Conservation (phyloP, 1,140 invertebrate species). For the Neomicropteryx cornuta region DNA sequence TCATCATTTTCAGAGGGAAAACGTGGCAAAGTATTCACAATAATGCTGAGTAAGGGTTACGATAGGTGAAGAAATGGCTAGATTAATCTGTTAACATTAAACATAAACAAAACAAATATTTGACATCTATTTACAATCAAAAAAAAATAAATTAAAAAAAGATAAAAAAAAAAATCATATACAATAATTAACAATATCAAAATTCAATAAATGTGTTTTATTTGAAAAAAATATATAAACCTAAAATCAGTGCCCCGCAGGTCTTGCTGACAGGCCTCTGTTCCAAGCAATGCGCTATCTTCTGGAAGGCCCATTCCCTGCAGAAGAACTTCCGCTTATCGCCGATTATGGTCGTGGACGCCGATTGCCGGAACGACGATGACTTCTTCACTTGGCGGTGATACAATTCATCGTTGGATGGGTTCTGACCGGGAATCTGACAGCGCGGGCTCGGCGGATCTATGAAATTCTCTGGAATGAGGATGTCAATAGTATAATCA, state of each 20-base stretch:
- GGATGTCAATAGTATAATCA: not conserved
- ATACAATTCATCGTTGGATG: conserved; percentile 21
- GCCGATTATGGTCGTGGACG: conserved; percentile 22
- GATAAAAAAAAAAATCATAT: not conserved
- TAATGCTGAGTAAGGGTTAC: no score
- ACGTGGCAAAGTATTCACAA: no score
- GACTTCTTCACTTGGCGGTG: conserved; percentile 31
- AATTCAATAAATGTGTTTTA: no score
- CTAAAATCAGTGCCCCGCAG: conserved; percentile 74
- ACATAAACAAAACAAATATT: no score
- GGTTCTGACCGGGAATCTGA: conserved; percentile 14
- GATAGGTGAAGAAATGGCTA: no score
- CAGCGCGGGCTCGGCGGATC: conserved; percentile 26
- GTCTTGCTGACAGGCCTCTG: conserved; percentile 64
- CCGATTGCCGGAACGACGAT: conserved; percentile 26
- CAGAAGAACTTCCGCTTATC: conserved; percentile 36
- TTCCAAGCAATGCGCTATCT: conserved; percentile 84
- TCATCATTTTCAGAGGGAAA: no score
- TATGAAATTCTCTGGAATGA: not conserved
- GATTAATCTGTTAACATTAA: no score
- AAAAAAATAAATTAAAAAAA: not conserved
- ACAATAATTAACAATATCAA: conserved; percentile 3
- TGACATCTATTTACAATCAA: not conserved
- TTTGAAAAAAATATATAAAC: conserved; percentile 13
- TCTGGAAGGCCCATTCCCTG: conserved; percentile 91